These are phyloP conservation scores for Rattus norvegicus DNA, from an alignment of 2,113 vertebrate species.

Conservation along the genomic window GRCr8 NC_086019.1:24657001-24657500, in stretches of 20 bases:
- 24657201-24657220: slow-evolving; percentile 83
- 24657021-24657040: slow-evolving; percentile 5
- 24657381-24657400: slow-evolving; percentile 50
- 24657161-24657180: background rate
- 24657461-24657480: slow-evolving; percentile 79
- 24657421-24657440: slow-evolving; percentile 63
- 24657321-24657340: slow-evolving; percentile 62
- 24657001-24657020: background rate
- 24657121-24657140: background rate
- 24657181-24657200: background rate
- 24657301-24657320: slow-evolving; percentile 60
- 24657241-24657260: slow-evolving; percentile 95
- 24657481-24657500: slow-evolving; percentile 68
- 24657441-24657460: slow-evolving; percentile 79
- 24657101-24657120: background rate
- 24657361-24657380: slow-evolving; percentile 60
- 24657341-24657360: slow-evolving; percentile 60
- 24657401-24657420: background rate
- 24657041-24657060: background rate
- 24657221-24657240: slow-evolving; percentile 97
- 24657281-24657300: slow-evolving; percentile 92
- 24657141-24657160: background rate
- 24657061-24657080: background rate
- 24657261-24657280: slow-evolving; percentile 93
- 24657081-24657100: background rate